A percentile compares a stretch with the other conserved stretches of the same genome.
Conservation (phyloP, 2,113 vertebrate genomes). For the Apus apus region DNA sequence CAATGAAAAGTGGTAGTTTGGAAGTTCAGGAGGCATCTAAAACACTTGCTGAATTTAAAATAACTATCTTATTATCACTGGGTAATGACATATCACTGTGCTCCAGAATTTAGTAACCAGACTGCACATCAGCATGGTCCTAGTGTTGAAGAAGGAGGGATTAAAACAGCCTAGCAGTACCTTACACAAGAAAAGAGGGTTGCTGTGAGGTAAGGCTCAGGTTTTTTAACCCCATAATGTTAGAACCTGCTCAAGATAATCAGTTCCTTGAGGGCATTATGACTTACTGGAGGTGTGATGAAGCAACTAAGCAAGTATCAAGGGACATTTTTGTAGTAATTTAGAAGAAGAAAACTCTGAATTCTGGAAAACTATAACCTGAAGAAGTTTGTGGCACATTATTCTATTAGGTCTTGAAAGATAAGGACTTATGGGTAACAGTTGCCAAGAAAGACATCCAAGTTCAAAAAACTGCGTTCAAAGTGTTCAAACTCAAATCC, state of each 20-base stretch:
- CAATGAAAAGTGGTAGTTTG: constrained; percentile 3
- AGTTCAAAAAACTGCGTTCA: background rate
- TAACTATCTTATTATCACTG: background rate
- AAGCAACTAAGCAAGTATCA: background rate
- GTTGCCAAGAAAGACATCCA: background rate
- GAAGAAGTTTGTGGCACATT: background rate
- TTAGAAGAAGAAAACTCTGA: background rate
- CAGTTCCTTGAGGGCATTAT: background rate
- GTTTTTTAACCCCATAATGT: background rate
- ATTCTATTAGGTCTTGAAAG: background rate
- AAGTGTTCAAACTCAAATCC: background rate
- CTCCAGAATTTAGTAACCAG: constrained; percentile 31
- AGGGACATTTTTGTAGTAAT: background rate
- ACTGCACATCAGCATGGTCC: background rate
- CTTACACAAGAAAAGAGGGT: background rate
- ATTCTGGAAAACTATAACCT: background rate
- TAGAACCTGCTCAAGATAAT: background rate
- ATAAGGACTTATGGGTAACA: background rate
- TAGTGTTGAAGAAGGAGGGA: background rate
- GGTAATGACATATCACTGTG: constrained; percentile 62
- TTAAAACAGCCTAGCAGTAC: constrained; percentile 15
- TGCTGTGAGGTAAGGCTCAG: background rate
- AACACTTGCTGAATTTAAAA: constrained; percentile 46
- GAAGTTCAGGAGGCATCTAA: constrained; percentile 39
- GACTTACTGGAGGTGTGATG: background rate